These are phyloP conservation scores for Pelagia noctiluca DNA, from an alignment of 30 jellyfish, hydroid and myxozoan genomes.

Conservation along the genomic window DNA sequence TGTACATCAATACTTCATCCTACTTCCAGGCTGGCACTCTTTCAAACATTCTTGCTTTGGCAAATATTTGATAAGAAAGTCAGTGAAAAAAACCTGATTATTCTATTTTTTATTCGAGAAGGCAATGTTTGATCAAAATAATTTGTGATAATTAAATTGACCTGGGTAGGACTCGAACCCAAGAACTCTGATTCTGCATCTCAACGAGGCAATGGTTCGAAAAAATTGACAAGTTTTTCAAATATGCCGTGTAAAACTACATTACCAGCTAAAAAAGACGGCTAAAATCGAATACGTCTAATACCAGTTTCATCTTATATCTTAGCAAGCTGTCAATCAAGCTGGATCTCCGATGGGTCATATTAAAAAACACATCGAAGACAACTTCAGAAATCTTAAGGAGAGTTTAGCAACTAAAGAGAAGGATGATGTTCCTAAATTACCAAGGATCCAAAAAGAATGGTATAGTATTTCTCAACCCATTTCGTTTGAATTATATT, in stretches of 20 bases:
- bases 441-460: constrained; percentile 62
- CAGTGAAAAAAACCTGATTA: too few species aligned
- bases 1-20: too few species aligned
- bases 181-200: not conserved
- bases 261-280: not conserved
- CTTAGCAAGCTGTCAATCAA: constrained; percentile 68
- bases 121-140: too few species aligned
- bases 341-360: constrained; percentile 41
- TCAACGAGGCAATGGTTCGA: not conserved
- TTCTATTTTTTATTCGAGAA: too few species aligned
- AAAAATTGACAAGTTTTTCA: too few species aligned
- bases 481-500: too few species aligned
- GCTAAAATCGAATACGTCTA: not conserved
- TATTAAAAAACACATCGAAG: constrained; percentile 59
- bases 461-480: too few species aligned
- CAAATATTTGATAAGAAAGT: too few species aligned
- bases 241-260: not conserved
- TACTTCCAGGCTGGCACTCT: too few species aligned
- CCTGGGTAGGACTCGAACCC: not conserved
- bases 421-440: constrained; percentile 22
- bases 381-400: constrained; percentile 47
- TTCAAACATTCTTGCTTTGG: too few species aligned
- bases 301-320: not conserved
- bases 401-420: constrained; percentile 45
- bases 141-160: not conserved